A percentile compares a stretch with the other conserved stretches of the same genome.
Conservation (phyloP, 1,140 invertebrate genomes). For the Aethina tumida region DNA sequence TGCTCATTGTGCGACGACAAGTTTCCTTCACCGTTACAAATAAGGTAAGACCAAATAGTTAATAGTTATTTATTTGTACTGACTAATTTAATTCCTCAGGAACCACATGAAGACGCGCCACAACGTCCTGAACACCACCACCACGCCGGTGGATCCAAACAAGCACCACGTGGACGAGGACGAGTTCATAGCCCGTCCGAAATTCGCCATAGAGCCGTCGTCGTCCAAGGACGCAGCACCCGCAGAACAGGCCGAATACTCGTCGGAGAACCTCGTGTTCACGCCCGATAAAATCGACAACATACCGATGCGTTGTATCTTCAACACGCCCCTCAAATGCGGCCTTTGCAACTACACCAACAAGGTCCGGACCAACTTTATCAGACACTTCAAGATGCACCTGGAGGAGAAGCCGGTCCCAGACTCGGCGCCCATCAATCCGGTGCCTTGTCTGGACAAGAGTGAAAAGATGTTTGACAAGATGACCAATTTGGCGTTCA, state of each 20-base stretch:
- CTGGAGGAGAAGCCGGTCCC: constrained; percentile 47
- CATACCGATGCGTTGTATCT: constrained; percentile 55
- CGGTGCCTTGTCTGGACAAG: constrained; percentile 65
- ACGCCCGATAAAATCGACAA: constrained; percentile 49
- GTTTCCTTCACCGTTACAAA: constrained; percentile 13
- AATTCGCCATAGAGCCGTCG: constrained; percentile 20
- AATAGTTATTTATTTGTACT: not conserved
- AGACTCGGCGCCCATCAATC: constrained; percentile 59
- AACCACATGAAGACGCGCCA: constrained; percentile 48
- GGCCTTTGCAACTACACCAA: constrained; percentile 55
- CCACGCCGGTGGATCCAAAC: constrained; percentile 41
- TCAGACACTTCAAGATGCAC: constrained; percentile 60
- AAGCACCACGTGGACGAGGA: constrained; percentile 41
- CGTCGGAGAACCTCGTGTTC: constrained; percentile 37
- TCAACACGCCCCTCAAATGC: constrained; percentile 51
- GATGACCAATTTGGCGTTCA: constrained; percentile 65
- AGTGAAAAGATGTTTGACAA: constrained; percentile 75
- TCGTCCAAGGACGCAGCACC: constrained; percentile 10
- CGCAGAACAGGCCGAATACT: constrained; percentile 7
- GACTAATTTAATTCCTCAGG: constrained; percentile 13
- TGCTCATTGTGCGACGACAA: constrained; percentile 41
- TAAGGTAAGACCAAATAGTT: constrained; percentile 12
- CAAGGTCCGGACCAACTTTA: constrained; percentile 61
- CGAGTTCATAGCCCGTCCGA: constrained; percentile 42
- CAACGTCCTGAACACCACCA: constrained; percentile 32